Conservation (phyloP, 1,140 invertebrate species). For the Dysdera silvatica region DNA sequence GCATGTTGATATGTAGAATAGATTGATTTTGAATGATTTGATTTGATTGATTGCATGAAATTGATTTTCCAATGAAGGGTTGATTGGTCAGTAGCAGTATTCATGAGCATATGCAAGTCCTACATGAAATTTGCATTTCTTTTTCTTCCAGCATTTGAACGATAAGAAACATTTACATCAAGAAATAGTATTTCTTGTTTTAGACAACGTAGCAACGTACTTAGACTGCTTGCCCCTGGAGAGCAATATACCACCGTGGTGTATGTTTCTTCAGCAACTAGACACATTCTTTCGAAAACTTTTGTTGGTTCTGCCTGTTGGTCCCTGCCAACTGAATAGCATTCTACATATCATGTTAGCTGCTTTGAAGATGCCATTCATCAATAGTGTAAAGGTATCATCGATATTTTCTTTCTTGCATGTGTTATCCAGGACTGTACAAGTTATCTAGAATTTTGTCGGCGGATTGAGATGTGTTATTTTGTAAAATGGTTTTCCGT, state of each 20-base stretch:
- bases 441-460: not conserved
- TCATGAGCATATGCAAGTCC: too few relatives aligned
- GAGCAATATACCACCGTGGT: conserved; percentile 58
- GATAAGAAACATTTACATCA: conserved; percentile 74
- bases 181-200: conserved; percentile 61
- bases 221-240: conserved; percentile 84
- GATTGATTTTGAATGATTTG: too few relatives aligned
- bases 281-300: conserved; percentile 78
- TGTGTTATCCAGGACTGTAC: too few relatives aligned
- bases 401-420: too few relatives aligned
- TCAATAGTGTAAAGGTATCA: conserved; percentile 39
- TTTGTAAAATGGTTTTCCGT: conserved; percentile 33
- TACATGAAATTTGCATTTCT: too few relatives aligned
- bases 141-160: conserved; percentile 61
- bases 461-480: not conserved
- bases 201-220: conserved; percentile 86
- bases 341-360: conserved; percentile 76
- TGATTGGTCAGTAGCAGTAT: too few relatives aligned
- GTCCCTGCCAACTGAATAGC: conserved; percentile 62
- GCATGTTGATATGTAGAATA: too few relatives aligned
- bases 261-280: conserved; percentile 66
- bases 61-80: too few relatives aligned
- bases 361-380: conserved; percentile 55
- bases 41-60: too few relatives aligned
- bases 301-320: conserved; percentile 60